phyloP scores from a whole-genome alignment of 2,888 invertebrate species.

The Cheilosia urbana region DNA sequence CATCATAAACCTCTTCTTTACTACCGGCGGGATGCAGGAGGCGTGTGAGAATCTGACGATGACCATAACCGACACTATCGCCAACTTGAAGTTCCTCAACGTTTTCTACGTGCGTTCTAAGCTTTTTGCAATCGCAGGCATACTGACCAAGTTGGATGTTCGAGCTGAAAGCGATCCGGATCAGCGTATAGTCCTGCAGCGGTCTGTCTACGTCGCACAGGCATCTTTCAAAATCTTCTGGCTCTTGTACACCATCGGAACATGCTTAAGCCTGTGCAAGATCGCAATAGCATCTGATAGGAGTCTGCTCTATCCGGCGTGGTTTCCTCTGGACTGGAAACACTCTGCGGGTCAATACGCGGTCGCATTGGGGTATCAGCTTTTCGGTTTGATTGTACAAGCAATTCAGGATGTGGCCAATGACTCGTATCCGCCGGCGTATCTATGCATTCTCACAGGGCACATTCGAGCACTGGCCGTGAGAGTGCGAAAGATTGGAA shows the following conservation, averaged over 20 bases:
- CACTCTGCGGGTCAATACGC: constrained; percentile 76
- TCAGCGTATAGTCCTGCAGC: constrained; percentile 76
- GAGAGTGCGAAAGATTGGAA: constrained; percentile 79
- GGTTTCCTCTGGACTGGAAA: constrained; percentile 80
- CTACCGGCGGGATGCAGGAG: constrained; percentile 77
- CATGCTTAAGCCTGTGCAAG: constrained; percentile 78
- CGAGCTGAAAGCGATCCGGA: constrained; percentile 51
- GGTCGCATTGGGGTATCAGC: constrained; percentile 78
- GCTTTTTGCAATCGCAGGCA: constrained; percentile 76
- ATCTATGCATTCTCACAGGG: constrained; percentile 79
- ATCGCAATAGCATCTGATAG: constrained; percentile 76
- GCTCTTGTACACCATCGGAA: constrained; percentile 78
- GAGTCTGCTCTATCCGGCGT: constrained; percentile 80
- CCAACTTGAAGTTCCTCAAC: constrained; percentile 81
- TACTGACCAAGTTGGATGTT: constrained; percentile 75
- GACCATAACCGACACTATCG: constrained; percentile 80
- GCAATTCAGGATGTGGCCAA: constrained; percentile 80
- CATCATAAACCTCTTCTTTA: constrained; percentile 78
- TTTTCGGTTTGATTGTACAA: constrained; percentile 79
- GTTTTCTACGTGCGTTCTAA: constrained; percentile 79
- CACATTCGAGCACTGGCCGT: constrained; percentile 80
- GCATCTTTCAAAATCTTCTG: constrained; percentile 78
- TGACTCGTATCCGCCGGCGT: constrained; percentile 82
- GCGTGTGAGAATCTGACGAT: constrained; percentile 81
- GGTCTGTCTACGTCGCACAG: constrained; percentile 76